Percentiles rank a stretch among this genome's conserved stretches.
These are phyloP conservation scores for Platynereis dumerilii DNA, from an alignment of 2,888 invertebrate genomes.

Conservation along the genomic window DNA sequence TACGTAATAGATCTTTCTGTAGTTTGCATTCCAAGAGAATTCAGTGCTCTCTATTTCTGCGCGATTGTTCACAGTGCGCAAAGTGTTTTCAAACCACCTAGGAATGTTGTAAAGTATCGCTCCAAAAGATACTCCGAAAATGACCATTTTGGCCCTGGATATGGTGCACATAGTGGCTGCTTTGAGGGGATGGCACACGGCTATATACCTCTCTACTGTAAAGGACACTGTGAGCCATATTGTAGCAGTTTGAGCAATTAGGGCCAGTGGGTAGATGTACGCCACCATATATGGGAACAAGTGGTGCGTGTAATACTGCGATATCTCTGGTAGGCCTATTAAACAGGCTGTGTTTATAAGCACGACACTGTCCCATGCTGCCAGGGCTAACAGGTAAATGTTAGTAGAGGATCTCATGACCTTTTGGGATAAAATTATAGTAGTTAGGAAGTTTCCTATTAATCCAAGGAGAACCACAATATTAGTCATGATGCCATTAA, in stretches of 20 bases:
- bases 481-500: slow-evolving; percentile 51
- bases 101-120: slow-evolving; percentile 87
- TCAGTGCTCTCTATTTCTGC: slow-evolving; percentile 68
- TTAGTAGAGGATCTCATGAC: slow-evolving; percentile 80
- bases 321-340: slow-evolving; percentile 49
- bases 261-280: slow-evolving; percentile 73
- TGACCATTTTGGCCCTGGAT: slow-evolving; percentile 83
- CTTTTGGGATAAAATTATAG: slow-evolving; percentile 68
- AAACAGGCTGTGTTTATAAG: slow-evolving; percentile 53
- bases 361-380: slow-evolving; percentile 60
- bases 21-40: slow-evolving; percentile 70
- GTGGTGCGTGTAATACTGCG: slow-evolving; percentile 37
- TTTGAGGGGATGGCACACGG: slow-evolving; percentile 76
- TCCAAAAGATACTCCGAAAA: slow-evolving; percentile 80
- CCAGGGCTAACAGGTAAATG: slow-evolving; percentile 58
- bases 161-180: slow-evolving; percentile 91
- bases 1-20: slow-evolving; percentile 70
- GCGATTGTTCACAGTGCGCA: slow-evolving; percentile 17
- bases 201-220: slow-evolving; percentile 88
- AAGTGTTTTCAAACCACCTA: slow-evolving; percentile 66
- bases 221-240: slow-evolving; percentile 80
- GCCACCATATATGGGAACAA: slow-evolving; percentile 55
- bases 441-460: slow-evolving; percentile 71
- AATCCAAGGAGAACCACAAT: slow-evolving; percentile 70
- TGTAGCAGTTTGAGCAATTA: slow-evolving; percentile 89